Percentiles rank a stretch among this genome's conserved stretches.
Conservation (phyloP, 1,140 invertebrate genomes). For the Augochlora pura region DNA sequence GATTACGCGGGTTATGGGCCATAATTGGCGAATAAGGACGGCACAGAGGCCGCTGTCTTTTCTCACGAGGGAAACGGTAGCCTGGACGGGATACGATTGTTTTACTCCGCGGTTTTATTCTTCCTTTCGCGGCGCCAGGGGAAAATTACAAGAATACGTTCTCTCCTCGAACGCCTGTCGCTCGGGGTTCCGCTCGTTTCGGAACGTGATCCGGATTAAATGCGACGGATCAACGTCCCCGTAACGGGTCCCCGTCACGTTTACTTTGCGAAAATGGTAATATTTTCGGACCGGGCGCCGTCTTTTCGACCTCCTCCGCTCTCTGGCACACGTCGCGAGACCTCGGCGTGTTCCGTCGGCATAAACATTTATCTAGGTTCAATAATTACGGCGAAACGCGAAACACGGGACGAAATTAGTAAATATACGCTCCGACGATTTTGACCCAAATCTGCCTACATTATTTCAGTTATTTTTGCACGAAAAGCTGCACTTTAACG, state of each 20-base stretch:
- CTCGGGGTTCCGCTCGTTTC: background rate
- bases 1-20: constrained; percentile 13
- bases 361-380: too few relatives aligned
- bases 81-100: background rate
- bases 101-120: background rate
- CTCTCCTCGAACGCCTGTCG: too few relatives aligned
- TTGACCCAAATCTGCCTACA: too few relatives aligned
- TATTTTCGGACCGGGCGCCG: background rate
- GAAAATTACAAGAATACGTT: background rate
- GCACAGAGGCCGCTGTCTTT: constrained; percentile 20
- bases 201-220: background rate
- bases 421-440: too few relatives aligned
- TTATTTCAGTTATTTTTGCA: too few relatives aligned
- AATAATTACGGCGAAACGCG: too few relatives aligned
- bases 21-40: constrained; percentile 50
- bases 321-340: background rate
- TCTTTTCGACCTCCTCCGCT: background rate
- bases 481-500: too few relatives aligned
- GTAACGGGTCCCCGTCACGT: background rate
- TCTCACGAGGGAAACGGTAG: constrained; percentile 38
- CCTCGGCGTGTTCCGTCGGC: too few relatives aligned
- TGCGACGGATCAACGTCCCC: background rate
- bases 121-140: background rate
- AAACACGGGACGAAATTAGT: too few relatives aligned
- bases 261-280: constrained; percentile 2